Evolutionary conservation across 2,113 vertebrate genomes (phyloP).

Genomic region (Plotosus lineatus): DNA sequence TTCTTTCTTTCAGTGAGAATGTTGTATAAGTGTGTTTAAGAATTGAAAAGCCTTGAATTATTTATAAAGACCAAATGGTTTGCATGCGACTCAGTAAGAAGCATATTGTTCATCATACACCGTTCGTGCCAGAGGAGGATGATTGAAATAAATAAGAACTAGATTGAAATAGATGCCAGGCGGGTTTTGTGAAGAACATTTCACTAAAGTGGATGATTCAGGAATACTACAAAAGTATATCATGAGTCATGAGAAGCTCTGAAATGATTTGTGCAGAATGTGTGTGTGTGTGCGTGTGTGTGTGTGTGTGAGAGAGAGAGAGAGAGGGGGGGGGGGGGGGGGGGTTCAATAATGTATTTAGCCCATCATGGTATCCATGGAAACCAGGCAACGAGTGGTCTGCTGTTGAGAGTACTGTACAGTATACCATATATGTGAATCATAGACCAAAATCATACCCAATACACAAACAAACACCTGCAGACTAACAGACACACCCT

Average conservation of each 20-base stretch:
- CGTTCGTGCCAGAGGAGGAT: neutral
- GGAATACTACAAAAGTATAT: slow-evolving; percentile 9
- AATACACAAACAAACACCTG: neutral
- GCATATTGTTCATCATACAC: neutral
- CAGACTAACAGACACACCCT: neutral
- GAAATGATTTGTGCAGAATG: slow-evolving; percentile 36
- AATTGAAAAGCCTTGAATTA: slow-evolving; percentile 47
- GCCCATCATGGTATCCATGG: slow-evolving; percentile 66
- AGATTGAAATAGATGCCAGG: neutral
- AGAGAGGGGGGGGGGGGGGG: slow-evolving; percentile 49
- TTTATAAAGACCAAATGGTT: slow-evolving; percentile 29
- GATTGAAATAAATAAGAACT: neutral
- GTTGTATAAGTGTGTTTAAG: slow-evolving; percentile 44
- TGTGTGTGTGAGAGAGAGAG: neutral
- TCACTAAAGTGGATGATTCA: slow-evolving; percentile 39
- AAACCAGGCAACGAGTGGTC: slow-evolving; percentile 63
- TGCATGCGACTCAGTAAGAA: slow-evolving; percentile 15
- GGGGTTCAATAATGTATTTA: slow-evolving; percentile 65
- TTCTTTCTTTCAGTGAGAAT: slow-evolving; percentile 5
- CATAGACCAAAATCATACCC: slow-evolving; percentile 38
- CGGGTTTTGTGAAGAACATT: neutral
- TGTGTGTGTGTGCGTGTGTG: neutral
- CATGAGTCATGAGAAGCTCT: neutral
- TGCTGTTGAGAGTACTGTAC: slow-evolving; percentile 48
- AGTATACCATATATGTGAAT: slow-evolving; percentile 44